Percentiles rank a stretch among this genome's conserved stretches.
Evolutionary conservation across 2,113 vertebrate species (phyloP).

Genomic region (Panthera tigris): DNA sequence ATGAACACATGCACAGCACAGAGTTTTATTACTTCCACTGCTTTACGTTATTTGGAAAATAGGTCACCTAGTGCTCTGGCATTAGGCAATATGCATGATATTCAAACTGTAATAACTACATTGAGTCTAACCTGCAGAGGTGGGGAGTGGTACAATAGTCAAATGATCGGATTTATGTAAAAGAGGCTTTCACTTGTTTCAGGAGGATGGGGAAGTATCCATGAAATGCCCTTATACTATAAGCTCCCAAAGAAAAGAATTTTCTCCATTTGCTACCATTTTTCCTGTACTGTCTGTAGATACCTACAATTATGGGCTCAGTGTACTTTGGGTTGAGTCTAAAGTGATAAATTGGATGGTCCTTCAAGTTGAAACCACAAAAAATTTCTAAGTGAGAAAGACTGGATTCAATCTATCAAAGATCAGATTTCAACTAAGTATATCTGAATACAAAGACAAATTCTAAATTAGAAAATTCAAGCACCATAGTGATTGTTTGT

Average conservation of each 20-base stretch:
- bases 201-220: neutral
- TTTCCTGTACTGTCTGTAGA: neutral
- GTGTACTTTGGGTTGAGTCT: neutral
- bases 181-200: neutral
- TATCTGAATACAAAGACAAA: conserved; percentile 36
- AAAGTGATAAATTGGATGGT: neutral
- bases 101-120: neutral
- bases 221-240: neutral
- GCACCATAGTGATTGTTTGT: neutral
- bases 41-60: conserved; percentile 34
- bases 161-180: neutral
- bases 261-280: neutral
- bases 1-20: neutral
- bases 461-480: conserved; percentile 55
- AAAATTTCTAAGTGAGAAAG: conserved; percentile 40
- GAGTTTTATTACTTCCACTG: neutral
- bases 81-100: neutral
- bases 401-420: conserved; percentile 25
- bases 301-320: neutral
- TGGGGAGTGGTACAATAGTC: neutral
- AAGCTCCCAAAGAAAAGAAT: neutral
- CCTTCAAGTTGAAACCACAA: neutral
- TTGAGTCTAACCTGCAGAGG: neutral
- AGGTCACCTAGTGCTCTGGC: neutral
- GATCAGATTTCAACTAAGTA: conserved; percentile 31